phyloP scores from a whole-genome alignment of 2,888 invertebrate species.

The Actias luna region DNA sequence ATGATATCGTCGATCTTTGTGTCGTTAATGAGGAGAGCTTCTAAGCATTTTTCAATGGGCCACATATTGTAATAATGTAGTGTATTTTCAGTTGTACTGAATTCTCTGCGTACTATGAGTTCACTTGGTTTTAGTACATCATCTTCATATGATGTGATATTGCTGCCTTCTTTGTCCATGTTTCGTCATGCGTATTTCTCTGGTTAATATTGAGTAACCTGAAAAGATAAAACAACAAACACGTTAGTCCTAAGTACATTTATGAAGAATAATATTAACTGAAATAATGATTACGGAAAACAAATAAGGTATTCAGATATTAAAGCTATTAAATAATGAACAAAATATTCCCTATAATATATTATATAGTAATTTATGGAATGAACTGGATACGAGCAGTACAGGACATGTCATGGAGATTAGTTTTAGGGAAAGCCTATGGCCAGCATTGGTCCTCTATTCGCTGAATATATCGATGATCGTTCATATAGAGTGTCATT shows the following conservation, averaged over 20 bases:
- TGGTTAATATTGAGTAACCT: constrained; percentile 38
- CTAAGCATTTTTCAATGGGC: constrained; percentile 64
- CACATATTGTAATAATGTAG: constrained; percentile 43
- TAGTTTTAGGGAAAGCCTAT: too few species aligned
- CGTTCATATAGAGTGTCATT: too few species aligned
- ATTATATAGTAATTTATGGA: too few species aligned
- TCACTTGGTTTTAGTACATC: constrained; percentile 46
- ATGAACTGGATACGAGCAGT: too few species aligned
- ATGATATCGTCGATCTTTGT: constrained; percentile 46
- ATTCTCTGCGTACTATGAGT: constrained; percentile 46
- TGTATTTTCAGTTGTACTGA: constrained; percentile 39
- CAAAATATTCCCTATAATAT: too few species aligned
- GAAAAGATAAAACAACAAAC: constrained; percentile 45
- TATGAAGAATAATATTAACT: neutral
- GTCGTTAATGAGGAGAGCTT: constrained; percentile 49
- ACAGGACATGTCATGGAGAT: too few species aligned
- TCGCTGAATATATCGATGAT: too few species aligned
- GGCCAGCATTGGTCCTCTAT: too few species aligned
- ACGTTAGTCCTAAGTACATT: neutral
- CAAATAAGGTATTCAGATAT: too few species aligned
- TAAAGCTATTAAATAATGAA: too few species aligned
- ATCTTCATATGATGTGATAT: constrained; percentile 71
- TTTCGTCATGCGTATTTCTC: constrained; percentile 67
- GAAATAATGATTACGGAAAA: neutral
- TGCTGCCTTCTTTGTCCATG: constrained; percentile 73